A percentile compares a stretch with the other conserved stretches of the same genome.
phyloP scores from a whole-genome alignment of 2,797 vertebrate species.

The Sebastes itinus region DNA sequence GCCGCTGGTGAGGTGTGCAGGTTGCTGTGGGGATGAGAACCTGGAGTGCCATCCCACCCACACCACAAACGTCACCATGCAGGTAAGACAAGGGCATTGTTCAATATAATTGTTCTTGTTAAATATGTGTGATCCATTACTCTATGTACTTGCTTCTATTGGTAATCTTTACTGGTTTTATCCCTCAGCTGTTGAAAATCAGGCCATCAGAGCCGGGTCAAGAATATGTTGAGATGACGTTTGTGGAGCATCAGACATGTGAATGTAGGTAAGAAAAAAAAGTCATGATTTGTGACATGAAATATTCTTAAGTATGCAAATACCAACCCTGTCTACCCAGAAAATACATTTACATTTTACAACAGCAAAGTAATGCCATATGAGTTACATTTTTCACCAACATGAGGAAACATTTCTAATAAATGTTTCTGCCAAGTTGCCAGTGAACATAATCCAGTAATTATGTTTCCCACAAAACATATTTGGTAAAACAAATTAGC shows the following conservation, averaged over 20 bases:
- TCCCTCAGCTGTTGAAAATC: constrained; percentile 90
- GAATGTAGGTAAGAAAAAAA: constrained; percentile 92
- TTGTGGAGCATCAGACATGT: constrained; percentile 92
- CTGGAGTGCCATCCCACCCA: constrained; percentile 88
- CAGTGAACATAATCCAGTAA: not conserved
- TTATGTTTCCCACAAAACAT: not conserved
- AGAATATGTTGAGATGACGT: constrained; percentile 91
- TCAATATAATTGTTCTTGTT: no score
- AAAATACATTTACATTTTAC: not conserved
- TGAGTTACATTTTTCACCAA: not conserved
- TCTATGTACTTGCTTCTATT: not conserved
- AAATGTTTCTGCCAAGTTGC: not conserved
- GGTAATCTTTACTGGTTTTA: constrained; percentile 19
- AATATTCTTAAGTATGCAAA: constrained; percentile 22
- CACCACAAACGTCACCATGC: constrained; percentile 90
- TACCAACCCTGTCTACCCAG: not conserved
- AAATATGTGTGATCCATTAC: not conserved
- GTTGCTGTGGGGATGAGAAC: constrained; percentile 93
- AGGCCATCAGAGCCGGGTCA: constrained; percentile 82
- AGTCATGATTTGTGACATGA: constrained; percentile 38
- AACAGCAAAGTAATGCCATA: not conserved
- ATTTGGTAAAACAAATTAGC: not conserved
- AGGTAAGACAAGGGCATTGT: constrained; percentile 76
- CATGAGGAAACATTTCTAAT: not conserved
- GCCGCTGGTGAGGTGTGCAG: constrained; percentile 90